Conservation (phyloP, 2,888 invertebrate genomes). For the Oegoconia quadripuncta region DNA sequence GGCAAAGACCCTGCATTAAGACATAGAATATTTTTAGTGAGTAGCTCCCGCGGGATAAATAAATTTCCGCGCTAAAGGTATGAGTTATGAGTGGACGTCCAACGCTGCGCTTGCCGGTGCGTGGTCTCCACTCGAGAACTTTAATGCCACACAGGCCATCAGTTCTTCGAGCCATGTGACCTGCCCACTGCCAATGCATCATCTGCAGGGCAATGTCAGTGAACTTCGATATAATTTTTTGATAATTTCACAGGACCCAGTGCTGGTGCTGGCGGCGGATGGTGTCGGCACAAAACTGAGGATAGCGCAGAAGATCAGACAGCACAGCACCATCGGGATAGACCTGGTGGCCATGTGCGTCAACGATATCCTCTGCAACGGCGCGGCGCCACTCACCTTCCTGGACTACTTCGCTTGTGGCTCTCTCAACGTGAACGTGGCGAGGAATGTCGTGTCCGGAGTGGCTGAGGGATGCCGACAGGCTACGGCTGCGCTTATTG, state of each 20-base stretch:
- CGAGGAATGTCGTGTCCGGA: constrained; percentile 86
- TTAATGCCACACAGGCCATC: neutral
- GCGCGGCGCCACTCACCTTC: constrained; percentile 97
- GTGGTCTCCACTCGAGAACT: no score
- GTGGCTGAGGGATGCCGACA: constrained; percentile 90
- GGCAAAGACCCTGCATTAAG: no score
- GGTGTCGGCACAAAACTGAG: constrained; percentile 99
- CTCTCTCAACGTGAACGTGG: constrained; percentile 83
- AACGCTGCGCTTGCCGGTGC: no score
- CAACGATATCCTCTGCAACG: constrained; percentile 97
- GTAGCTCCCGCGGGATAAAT: no score
- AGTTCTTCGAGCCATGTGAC: neutral
- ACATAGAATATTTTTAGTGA: no score
- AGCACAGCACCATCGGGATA: constrained; percentile 91
- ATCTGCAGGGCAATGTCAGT: no score
- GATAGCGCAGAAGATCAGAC: constrained; percentile 88
- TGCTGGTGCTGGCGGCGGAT: constrained; percentile 96
- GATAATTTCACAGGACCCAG: constrained; percentile 85
- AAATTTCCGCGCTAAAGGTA: no score
- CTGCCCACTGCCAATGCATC: neutral
- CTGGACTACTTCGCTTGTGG: constrained; percentile 98
- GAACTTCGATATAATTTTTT: no score
- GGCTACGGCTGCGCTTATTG: constrained; percentile 91
- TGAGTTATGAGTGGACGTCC: no score
- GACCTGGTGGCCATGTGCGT: constrained; percentile 99